phyloP scores from a whole-genome alignment of 2,888 invertebrate genomes.

The Noctuana brunneofusca region DNA sequence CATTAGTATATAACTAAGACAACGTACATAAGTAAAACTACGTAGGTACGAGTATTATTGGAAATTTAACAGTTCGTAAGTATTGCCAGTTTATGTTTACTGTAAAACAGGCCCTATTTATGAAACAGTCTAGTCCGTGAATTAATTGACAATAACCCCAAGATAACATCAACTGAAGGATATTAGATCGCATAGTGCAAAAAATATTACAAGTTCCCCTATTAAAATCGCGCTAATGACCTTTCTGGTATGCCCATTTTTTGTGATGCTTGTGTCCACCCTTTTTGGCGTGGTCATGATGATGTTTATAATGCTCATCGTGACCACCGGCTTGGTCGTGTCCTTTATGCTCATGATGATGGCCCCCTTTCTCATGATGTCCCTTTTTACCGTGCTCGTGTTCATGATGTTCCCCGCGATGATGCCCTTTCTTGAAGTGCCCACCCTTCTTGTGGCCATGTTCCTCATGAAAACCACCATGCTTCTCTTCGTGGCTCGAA shows the following conservation, averaged over 20 bases:
- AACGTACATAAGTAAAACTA: too few relatives aligned
- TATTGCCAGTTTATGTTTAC: too few relatives aligned
- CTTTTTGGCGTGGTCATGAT: constrained; percentile 90
- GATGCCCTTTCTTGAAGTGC: constrained; percentile 90
- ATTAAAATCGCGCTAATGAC: constrained; percentile 48
- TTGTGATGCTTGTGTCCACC: constrained; percentile 91
- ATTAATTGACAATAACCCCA: background rate
- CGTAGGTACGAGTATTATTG: too few relatives aligned
- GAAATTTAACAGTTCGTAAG: too few relatives aligned
- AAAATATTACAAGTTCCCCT: background rate
- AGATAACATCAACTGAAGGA: background rate
- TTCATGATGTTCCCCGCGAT: constrained; percentile 88
- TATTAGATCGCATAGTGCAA: background rate
- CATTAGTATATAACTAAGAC: too few relatives aligned
- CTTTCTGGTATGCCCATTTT: constrained; percentile 88
- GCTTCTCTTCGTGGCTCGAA: constrained; percentile 88
- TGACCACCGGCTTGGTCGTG: constrained; percentile 88
- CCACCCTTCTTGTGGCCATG: constrained; percentile 89
- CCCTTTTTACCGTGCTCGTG: constrained; percentile 81
- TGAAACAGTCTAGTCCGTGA: background rate
- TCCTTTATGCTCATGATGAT: constrained; percentile 86
- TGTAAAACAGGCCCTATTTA: background rate
- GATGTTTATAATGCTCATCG: constrained; percentile 86
- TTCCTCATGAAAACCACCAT: constrained; percentile 88
- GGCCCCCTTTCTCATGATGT: constrained; percentile 90